Evolutionary conservation across 1,140 invertebrate species (phyloP).

Genomic region (Ceratosolen solmsi): DNA sequence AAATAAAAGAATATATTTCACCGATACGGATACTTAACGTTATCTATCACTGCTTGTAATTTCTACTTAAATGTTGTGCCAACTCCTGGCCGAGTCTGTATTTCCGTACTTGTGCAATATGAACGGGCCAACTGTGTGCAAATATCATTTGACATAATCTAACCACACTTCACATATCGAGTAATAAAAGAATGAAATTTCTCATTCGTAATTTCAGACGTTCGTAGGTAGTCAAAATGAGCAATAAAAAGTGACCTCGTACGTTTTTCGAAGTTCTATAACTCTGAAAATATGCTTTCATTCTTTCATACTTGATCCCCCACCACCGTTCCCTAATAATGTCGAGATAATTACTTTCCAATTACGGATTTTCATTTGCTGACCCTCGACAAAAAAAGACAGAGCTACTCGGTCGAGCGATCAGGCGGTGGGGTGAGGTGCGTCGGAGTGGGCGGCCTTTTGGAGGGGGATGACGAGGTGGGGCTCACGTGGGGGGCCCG

Average conservation of each 20-base stretch:
- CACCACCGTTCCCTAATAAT: constrained; percentile 11
- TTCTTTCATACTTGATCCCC: not conserved
- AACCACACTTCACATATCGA: not conserved
- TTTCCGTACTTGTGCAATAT: not conserved
- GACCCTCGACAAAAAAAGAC: constrained; percentile 29
- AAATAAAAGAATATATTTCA: too few relatives aligned
- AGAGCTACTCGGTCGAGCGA: too few relatives aligned
- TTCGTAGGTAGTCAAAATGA: not conserved
- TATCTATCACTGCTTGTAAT: too few relatives aligned
- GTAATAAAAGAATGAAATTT: constrained; percentile 22
- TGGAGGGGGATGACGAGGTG: not conserved
- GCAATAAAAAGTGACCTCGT: constrained; percentile 26
- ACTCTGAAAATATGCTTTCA: not conserved
- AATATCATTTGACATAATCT: not conserved
- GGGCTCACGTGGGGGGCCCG: too few relatives aligned
- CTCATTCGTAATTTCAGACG: not conserved
- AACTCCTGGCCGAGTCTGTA: not conserved
- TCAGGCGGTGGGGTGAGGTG: not conserved
- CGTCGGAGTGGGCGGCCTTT: not conserved
- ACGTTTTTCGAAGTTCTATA: not conserved
- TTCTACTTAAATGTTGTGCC: too few relatives aligned
- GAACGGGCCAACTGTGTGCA: not conserved
- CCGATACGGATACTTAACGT: too few relatives aligned
- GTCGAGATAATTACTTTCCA: constrained; percentile 43
- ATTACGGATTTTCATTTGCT: constrained; percentile 43